Conservation (phyloP, 2,797 vertebrate genomes). For the Pipistrellus pipistrellus region DNA sequence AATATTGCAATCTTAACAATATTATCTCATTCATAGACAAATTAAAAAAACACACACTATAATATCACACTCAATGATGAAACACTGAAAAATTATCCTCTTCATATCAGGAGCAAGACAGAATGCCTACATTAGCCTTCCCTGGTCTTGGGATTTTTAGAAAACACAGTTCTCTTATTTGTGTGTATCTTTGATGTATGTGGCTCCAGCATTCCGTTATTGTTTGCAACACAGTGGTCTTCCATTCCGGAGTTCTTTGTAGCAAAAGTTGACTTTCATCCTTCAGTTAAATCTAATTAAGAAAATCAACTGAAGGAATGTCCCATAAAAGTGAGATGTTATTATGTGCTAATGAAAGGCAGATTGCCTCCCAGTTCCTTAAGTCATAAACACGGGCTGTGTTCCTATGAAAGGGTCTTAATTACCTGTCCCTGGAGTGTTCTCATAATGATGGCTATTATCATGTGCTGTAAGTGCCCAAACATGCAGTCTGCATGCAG, state of each 20-base stretch:
- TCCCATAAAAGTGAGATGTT: slow-evolving; percentile 70
- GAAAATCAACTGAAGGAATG: slow-evolving; percentile 54
- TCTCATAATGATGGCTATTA: not conserved
- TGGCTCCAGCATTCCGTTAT: slow-evolving; percentile 31
- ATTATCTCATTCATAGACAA: too few relatives aligned
- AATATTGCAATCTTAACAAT: too few relatives aligned
- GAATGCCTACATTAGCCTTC: slow-evolving; percentile 11
- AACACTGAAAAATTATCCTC: too few relatives aligned
- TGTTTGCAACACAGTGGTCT: not conserved
- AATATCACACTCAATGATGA: too few relatives aligned
- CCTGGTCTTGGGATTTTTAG: not conserved
- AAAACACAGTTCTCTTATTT: not conserved
- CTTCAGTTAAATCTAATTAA: slow-evolving; percentile 74
- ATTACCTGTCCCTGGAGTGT: slow-evolving; percentile 22
- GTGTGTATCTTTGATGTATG: slow-evolving; percentile 47
- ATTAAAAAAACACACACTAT: too few relatives aligned
- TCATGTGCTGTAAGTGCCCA: slow-evolving; percentile 51
- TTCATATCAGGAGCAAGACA: too few relatives aligned
- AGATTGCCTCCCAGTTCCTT: slow-evolving; percentile 46
- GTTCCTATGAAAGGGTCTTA: not conserved
- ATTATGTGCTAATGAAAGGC: slow-evolving; percentile 72
- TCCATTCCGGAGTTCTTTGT: slow-evolving; percentile 38
- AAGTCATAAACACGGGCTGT: not conserved
- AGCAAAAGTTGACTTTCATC: slow-evolving; percentile 70
- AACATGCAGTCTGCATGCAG: not conserved